A percentile compares a stretch with the other conserved stretches of the same genome.
Evolutionary conservation across 2,888 invertebrate species (phyloP).

Genomic region (Oeneis ivallda): DNA sequence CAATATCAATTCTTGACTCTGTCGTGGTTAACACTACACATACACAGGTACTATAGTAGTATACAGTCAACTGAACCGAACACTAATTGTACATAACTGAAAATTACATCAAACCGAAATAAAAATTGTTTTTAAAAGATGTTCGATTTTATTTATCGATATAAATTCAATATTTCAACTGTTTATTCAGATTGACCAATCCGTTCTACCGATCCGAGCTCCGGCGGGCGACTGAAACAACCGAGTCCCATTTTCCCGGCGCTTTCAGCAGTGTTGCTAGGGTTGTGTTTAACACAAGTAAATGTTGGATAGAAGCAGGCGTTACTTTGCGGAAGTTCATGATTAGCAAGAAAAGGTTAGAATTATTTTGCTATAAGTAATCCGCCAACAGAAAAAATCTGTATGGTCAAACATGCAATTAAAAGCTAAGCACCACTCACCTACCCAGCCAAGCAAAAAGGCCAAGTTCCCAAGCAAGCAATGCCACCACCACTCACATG

Average conservation of each 20-base stretch:
- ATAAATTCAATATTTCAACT: constrained; percentile 33
- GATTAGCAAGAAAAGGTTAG: no score
- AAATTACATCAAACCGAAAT: constrained; percentile 36
- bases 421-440: no score
- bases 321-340: no score
- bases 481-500: no score
- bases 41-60: constrained; percentile 24
- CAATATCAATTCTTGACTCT: constrained; percentile 8
- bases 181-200: constrained; percentile 17
- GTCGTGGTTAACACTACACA: constrained; percentile 28
- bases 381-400: no score
- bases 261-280: constrained; percentile 35
- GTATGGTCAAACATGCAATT: no score
- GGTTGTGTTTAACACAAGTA: constrained; percentile 10
- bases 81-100: constrained; percentile 30
- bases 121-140: constrained; percentile 32
- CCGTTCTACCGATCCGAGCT: constrained; percentile 49
- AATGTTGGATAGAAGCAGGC: no score
- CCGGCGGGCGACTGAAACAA: constrained; percentile 66
- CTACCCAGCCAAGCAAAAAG: no score
- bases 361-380: no score
- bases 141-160: constrained; percentile 34
- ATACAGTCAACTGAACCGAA: constrained; percentile 21
- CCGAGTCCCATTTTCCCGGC: constrained; percentile 40
- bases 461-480: no score